phyloP scores from a whole-genome alignment of 2,113 vertebrate species.

The Anarhynchus alexandrinus region DNA sequence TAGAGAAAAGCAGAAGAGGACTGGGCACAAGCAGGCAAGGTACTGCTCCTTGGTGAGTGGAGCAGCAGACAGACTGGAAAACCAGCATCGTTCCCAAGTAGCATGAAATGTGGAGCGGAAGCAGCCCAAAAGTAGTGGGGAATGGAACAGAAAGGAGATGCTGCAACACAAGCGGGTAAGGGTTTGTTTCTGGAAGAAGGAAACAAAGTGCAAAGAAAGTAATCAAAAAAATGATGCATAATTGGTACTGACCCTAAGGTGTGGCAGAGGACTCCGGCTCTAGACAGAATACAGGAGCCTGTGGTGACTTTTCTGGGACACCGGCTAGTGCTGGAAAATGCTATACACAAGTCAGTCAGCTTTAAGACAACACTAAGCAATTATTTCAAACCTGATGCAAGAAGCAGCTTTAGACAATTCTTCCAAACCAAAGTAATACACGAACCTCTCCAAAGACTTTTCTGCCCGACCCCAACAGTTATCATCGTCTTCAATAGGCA shows the following conservation, averaged over 20 bases:
- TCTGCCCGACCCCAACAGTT: background rate
- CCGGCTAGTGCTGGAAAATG: background rate
- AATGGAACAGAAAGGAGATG: background rate
- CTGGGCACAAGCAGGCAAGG: background rate
- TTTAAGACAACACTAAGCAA: background rate
- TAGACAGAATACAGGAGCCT: background rate
- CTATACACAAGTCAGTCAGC: background rate
- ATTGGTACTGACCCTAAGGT: background rate
- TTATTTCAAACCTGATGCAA: background rate
- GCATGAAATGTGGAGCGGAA: accelerated
- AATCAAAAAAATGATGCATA: background rate
- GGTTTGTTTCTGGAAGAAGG: background rate
- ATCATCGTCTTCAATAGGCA: background rate
- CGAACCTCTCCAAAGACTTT: background rate
- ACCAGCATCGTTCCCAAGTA: background rate
- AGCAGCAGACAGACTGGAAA: background rate
- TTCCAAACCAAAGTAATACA: background rate
- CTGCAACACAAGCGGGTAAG: background rate
- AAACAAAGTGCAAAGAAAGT: background rate
- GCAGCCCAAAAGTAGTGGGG: background rate
- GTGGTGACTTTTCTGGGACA: background rate
- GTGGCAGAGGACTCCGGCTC: background rate
- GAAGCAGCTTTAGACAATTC: background rate
- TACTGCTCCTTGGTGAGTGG: background rate
- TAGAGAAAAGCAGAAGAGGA: background rate